Conservation (phyloP, 2,797 vertebrate species). For the Schizothorax lantsangensis region DNA sequence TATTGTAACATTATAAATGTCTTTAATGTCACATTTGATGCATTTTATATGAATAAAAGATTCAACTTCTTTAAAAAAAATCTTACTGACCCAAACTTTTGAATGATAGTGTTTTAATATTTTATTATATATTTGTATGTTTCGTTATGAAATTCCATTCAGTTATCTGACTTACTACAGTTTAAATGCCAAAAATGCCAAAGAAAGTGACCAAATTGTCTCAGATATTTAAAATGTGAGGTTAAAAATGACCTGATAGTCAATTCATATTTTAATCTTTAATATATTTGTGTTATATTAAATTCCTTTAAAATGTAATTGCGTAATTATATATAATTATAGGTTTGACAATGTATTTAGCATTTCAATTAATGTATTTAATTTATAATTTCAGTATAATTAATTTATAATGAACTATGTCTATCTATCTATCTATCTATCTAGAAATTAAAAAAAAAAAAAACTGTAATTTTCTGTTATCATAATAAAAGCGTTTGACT, state of each 20-base stretch:
- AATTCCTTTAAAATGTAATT: neutral
- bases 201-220: neutral
- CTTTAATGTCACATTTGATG: no score
- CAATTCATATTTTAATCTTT: no score
- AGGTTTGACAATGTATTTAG: neutral
- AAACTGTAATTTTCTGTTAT: conserved; percentile 4
- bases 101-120: neutral
- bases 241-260: neutral
- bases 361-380: neutral
- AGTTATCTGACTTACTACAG: no score
- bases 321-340: neutral
- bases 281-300: neutral
- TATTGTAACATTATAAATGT: no score
- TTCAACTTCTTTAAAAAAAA: neutral
- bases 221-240: neutral
- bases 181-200: neutral
- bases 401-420: no score
- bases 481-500: neutral
- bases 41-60: neutral
- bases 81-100: neutral
- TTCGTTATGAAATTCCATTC: neutral
- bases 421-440: no score
- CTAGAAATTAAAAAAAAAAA: no score
- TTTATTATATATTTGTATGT: neutral
- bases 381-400: no score